Base-by-base conservation (phyloP, 2,888 invertebrate genomes). In the Dynastes hyllus region DNA sequence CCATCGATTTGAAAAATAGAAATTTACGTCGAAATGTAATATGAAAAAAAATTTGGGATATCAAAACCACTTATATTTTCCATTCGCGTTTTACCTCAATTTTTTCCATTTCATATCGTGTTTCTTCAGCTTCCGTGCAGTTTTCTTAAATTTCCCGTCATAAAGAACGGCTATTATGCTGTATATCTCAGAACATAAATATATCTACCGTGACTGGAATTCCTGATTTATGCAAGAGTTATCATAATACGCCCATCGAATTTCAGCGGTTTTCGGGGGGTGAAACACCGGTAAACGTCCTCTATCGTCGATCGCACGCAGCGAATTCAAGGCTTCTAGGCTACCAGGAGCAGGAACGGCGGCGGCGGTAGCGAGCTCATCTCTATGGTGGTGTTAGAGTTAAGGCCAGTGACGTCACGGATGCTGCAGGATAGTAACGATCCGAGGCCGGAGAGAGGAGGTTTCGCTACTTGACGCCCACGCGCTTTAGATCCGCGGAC, bases 351-450 rank as follows among this genome's bases (percentile, higher is more conserved):
- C 9, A 70, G 45, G 40, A 55, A 75, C 9, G 11, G 45, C 45
- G n/a, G 16, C 53, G n/a, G 16, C 53, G 4, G 53, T n/a, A 22
- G 22, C 55, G 53, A 16, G 16, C 53, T 16, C 53, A 58, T 9
- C 55, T 8, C 45, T 45, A 45, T 27, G 8, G 55, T 58, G 16
- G 55, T 58, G 55, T 22, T 58, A 16, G 51, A 63, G 76, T 70
- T 76, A 79, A 77, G 79, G 63, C 79, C 76, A 69, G 82, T 87
- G 87, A 87, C 87, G 87, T 87, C 88, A 88, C 84, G 82, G 86
- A 86, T 87, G 87, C 86, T 87, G 87, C 87, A 87, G 86, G 83
- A 84, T 83, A 86, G 86, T 87, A 88, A 87, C 88, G 88, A 87
- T 87, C 87, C 84, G 45, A 8, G 27, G 82, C 81, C 82, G 83